Evolutionary conservation across 1,140 invertebrate species (phyloP), one percentile per base, ranked within the genome.

Genomic region (Theocolax elegans): DNA sequence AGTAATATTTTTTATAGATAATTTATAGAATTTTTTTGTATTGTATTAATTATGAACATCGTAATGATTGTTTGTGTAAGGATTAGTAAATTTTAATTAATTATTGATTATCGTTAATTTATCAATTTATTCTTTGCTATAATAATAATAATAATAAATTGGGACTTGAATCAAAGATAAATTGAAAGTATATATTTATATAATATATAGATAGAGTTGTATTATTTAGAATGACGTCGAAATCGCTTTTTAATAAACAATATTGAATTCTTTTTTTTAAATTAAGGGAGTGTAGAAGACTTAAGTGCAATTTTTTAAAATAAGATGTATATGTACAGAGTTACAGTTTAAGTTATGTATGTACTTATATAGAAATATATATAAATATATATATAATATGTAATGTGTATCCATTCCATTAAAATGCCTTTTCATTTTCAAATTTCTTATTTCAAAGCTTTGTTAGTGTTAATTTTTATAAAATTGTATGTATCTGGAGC

Each of bases 261-360:
- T 60, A 42, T 42, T 7, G n/a, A 56, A 54, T 63, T 42, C 53
- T 56, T 64, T 7, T 49, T 58, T 58, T 19, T 56, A 56, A 64
- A 64, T 56, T 49, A 64, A 64, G 51, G 49, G 60, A 64, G 48
- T 58, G 40, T 58, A 70, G 68, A 62, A 70, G 58, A 56, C 42
- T 59, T 65, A 59, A 66, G 69, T 71, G 69, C 69, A 71, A 71
- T 65, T 71, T 59, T 71, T 58, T 71, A n/a, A 56, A 64, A 58
- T 64, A 56, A 13, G 51, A 64, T 59, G n/a, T n/a, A 65, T 19
- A 42, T 65, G 69, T 71, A 71, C 62, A 70, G 64, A 70, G 62
- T 65, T 71, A 60, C 51, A 44, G 59, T 49, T 59, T 59, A 71
- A 65, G 62, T 42, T 53, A 71, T 56, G 29, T 54, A 62, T 62